These are phyloP conservation scores for Elymnias hypermnestra DNA, from an alignment of 1,140 invertebrate genomes.

Conservation along the genomic window DNA sequence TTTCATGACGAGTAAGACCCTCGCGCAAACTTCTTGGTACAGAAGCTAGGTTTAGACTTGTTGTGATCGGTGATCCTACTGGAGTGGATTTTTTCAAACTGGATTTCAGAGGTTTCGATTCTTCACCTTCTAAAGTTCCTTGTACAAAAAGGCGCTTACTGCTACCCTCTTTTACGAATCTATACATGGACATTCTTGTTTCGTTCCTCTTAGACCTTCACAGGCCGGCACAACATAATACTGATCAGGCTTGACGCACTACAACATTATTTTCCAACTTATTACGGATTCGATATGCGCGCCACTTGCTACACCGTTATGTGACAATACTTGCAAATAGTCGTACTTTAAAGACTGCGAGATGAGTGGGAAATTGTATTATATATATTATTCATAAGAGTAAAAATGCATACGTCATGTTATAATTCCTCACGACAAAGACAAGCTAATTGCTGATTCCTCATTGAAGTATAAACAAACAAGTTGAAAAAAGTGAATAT, in stretches of 20 bases:
- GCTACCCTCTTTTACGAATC: conserved; percentile 81
- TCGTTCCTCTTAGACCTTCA: conserved; percentile 42
- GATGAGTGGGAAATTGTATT: conserved; percentile 34
- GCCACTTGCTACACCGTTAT: conserved; percentile 41
- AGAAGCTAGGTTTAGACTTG: conserved; percentile 72
- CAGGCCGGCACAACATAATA: conserved; percentile 50
- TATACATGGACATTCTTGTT: conserved; percentile 81
- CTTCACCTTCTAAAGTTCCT: conserved; percentile 81
- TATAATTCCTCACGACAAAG: too few species aligned
- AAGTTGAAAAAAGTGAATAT: background rate
- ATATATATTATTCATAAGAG: too few species aligned
- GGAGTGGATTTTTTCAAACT: conserved; percentile 72
- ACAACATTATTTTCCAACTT: conserved; percentile 38
- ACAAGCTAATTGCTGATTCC: too few species aligned
- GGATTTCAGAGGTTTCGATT: conserved; percentile 74
- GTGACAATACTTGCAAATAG: conserved; percentile 50
- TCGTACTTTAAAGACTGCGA: conserved; percentile 30
- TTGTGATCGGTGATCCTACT: conserved; percentile 77
- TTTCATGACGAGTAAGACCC: conserved; percentile 59
- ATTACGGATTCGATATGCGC: conserved; percentile 64
- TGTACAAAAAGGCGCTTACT: conserved; percentile 86
- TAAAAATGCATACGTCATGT: too few species aligned
- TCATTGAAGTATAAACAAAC: background rate
- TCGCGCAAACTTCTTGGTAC: conserved; percentile 70
- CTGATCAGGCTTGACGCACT: conserved; percentile 38